Percentiles rank a stretch among this genome's conserved stretches.
Evolutionary conservation across 2,888 invertebrate genomes (phyloP).

Genomic region (Lasioglossum lativentre): DNA sequence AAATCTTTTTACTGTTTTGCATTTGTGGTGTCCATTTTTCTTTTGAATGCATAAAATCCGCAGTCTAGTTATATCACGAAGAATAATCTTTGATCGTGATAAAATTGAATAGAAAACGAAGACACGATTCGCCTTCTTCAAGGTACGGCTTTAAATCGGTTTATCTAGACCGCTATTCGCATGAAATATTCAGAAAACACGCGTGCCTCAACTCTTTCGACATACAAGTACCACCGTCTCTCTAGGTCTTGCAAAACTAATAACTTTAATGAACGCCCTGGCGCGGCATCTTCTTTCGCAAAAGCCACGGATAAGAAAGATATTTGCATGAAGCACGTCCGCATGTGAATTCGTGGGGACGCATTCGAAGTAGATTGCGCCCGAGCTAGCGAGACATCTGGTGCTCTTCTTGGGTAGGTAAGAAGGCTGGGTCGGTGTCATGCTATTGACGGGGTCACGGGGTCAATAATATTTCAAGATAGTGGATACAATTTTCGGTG

Average conservation of each 20-base stretch:
- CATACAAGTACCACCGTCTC: constrained; percentile 53
- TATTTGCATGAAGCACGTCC: constrained; percentile 73
- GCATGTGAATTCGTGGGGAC: constrained; percentile 72
- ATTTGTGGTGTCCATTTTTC: no score
- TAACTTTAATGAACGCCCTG: constrained; percentile 71
- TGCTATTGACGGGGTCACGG: constrained; percentile 3
- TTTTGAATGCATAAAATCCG: neutral
- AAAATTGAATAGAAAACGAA: neutral
- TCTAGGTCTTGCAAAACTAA: constrained; percentile 68
- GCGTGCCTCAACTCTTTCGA: constrained; percentile 60
- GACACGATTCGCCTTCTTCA: constrained; percentile 20
- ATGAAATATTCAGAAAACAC: constrained; percentile 68
- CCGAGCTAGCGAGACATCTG: constrained; percentile 66
- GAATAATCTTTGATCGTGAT: neutral
- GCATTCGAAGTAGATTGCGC: constrained; percentile 74
- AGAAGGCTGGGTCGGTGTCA: neutral
- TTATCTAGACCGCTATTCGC: constrained; percentile 40
- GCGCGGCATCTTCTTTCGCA: constrained; percentile 63
- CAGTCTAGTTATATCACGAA: neutral
- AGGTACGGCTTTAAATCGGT: constrained; percentile 56
- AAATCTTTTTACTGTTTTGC: no score
- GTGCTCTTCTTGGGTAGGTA: constrained; percentile 38
- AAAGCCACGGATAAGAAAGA: constrained; percentile 62
- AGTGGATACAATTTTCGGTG: neutral
- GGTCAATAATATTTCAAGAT: neutral